Conservation (phyloP, 1,140 invertebrate genomes). For the Frieseomelitta varia region DNA sequence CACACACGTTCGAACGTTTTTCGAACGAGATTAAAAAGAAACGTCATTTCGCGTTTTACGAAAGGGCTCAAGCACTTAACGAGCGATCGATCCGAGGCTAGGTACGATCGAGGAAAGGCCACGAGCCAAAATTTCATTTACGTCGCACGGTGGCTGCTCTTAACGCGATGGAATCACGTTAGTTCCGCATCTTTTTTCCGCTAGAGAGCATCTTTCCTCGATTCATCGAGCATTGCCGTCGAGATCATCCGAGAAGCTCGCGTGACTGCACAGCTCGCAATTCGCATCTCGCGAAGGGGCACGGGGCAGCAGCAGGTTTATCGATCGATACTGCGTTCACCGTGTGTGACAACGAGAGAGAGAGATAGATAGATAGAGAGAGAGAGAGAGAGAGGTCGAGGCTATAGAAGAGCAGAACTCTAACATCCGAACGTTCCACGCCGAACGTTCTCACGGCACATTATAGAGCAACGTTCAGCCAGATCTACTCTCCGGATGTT, state of each 20-base stretch:
- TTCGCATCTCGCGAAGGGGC: not conserved
- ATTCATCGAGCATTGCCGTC: not conserved
- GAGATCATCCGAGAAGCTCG: not conserved
- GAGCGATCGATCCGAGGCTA: too few species aligned
- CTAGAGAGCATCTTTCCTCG: too few species aligned
- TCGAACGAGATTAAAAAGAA: too few species aligned
- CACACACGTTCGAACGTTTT: too few species aligned
- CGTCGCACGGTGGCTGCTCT: too few species aligned
- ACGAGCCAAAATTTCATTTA: not conserved
- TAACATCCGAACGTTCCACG: not conserved
- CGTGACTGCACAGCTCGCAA: not conserved
- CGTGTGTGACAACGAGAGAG: slow-evolving; percentile 30
- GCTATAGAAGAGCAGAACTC: slow-evolving; percentile 8
- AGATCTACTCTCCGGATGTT: not conserved
- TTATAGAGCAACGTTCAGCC: not conserved
- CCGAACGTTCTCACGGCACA: not conserved
- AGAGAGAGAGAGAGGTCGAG: not conserved
- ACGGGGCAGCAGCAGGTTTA: not conserved
- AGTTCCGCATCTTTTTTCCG: not conserved
- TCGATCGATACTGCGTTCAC: slow-evolving; percentile 52
- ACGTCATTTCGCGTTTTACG: too few species aligned
- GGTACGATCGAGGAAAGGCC: not conserved
- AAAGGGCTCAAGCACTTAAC: too few species aligned
- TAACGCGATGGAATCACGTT: not conserved
- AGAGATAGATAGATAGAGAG: too few species aligned